phyloP scores from a whole-genome alignment of 2,113 vertebrate genomes.

The Onychostoma macrolepis region DNA sequence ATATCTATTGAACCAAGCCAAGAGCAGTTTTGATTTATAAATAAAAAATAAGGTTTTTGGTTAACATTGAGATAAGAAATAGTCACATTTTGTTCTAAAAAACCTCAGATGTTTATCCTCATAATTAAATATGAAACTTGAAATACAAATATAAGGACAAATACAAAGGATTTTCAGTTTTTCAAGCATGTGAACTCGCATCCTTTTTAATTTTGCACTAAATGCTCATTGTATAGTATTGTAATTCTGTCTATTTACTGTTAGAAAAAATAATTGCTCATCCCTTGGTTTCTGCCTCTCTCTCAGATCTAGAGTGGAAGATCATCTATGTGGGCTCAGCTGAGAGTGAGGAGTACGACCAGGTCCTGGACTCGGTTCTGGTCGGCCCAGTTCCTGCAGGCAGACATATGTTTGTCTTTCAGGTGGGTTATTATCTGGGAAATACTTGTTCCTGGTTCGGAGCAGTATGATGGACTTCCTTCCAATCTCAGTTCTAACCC shows the following conservation, averaged over 20 bases:
- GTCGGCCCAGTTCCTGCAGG: conserved; percentile 91
- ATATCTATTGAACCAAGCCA: neutral
- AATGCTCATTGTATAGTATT: neutral
- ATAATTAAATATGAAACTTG: neutral
- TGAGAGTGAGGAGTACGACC: conserved; percentile 91
- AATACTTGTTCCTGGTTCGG: neutral
- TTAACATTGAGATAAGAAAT: neutral
- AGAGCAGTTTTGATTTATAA: neutral
- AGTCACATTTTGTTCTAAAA: neutral
- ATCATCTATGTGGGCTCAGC: conserved; percentile 94
- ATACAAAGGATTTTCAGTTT: neutral
- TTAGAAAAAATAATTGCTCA: neutral
- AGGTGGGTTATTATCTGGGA: conserved; percentile 72
- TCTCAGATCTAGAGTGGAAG: conserved; percentile 91
- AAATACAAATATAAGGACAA: neutral
- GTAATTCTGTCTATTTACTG: neutral
- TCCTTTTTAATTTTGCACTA: neutral
- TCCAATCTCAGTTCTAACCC: neutral
- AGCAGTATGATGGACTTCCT: neutral
- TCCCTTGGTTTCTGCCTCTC: neutral
- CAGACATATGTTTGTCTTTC: conserved; percentile 92
- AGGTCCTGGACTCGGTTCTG: conserved; percentile 90
- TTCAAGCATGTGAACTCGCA: neutral
- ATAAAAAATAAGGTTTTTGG: neutral
- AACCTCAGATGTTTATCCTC: neutral